Conservation (phyloP, 2,797 vertebrate species). For the Silurus aristotelis region DNA sequence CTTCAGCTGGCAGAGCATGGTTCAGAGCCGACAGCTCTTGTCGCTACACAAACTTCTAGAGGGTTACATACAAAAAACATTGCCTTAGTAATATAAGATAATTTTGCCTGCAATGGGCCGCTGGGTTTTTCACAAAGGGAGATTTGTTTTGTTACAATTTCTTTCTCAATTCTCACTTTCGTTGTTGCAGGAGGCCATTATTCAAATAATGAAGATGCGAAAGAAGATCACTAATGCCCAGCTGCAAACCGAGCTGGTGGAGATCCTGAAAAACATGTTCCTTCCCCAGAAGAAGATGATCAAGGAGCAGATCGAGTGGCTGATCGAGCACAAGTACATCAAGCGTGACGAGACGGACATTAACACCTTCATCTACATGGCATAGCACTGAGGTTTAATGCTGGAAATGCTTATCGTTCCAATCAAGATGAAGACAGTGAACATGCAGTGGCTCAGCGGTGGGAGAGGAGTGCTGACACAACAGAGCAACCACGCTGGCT, state of each 20-base stretch:
- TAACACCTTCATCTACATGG: conserved; percentile 99
- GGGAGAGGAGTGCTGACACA: conserved; percentile 55
- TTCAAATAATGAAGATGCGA: conserved; percentile 99
- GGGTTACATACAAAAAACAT: too few relatives aligned
- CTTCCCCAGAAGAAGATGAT: conserved; percentile 99
- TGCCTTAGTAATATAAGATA: not conserved
- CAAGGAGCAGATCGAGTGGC: conserved; percentile 99
- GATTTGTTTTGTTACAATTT: not conserved
- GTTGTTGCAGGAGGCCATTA: conserved; percentile 90
- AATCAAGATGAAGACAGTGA: conserved; percentile 60
- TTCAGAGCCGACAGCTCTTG: too few relatives aligned
- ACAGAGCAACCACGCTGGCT: conserved; percentile 60
- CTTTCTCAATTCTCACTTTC: not conserved
- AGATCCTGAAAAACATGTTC: conserved; percentile 99
- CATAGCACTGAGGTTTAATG: conserved; percentile 73
- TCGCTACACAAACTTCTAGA: too few relatives aligned
- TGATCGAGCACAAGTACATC: conserved; percentile 99
- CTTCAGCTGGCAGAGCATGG: not conserved
- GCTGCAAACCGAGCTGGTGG: conserved; percentile 98
- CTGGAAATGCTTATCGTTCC: conserved; percentile 53
- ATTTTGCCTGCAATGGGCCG: not conserved
- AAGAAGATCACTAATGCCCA: conserved; percentile 99
- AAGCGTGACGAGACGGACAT: conserved; percentile 96
- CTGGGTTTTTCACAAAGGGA: not conserved
- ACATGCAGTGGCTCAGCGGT: conserved; percentile 38